Base-by-base conservation (phyloP, 1,140 invertebrate genomes). In the Hesperophylax magnus region DNA sequence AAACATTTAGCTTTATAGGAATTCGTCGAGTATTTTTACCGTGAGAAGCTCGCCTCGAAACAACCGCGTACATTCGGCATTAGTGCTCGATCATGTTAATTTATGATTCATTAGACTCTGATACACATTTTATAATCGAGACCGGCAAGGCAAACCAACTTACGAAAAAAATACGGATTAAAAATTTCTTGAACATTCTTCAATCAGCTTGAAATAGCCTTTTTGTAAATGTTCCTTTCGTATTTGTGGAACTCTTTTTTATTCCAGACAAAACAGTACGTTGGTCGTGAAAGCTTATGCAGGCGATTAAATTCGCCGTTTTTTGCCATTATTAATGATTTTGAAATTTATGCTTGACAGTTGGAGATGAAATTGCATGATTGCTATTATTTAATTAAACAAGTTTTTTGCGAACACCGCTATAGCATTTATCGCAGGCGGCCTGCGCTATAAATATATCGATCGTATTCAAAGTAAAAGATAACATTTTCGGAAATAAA, bases 351-450 rank as follows among this genome's bases (percentile, higher is more conserved):
- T 72, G 39, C 69, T 52, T 72, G 69, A 72, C 69, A 72, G 52
- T 53, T 54, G 39, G 69, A 72, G 69, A 72, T 72, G 69, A 72
- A 72, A 72, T 72, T 72, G 27, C 69, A 72, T 52, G 69, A 72
- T 72, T 72, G 52, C 56, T 72, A 56, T 72, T 72, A 72, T 72
- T 72, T 72, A 72, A 72, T 72, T 72, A 72, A 72, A 72, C 69
- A 54, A 56, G 69, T 72, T 72, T 72, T 72, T 72, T 53, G 53
- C 20, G 5, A 39, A 14, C n/a, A n/a, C 4, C 15, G 18, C 15
- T 72, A 52, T 15, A 72, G 52, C 69, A 31, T 22, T 31, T 54
- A 54, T 53, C 20, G 69, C 53, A 52, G 69, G 69, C 69, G 52
- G 69, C 11, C 24, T 22, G 52, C 27, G 9, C 52, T 54, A 72